Evolutionary conservation across 30 jellyfish, hydroid and myxozoan genomes (phyloP), one percentile per base, ranked within the genome.

Genomic region (Aurelia sp.): DNA sequence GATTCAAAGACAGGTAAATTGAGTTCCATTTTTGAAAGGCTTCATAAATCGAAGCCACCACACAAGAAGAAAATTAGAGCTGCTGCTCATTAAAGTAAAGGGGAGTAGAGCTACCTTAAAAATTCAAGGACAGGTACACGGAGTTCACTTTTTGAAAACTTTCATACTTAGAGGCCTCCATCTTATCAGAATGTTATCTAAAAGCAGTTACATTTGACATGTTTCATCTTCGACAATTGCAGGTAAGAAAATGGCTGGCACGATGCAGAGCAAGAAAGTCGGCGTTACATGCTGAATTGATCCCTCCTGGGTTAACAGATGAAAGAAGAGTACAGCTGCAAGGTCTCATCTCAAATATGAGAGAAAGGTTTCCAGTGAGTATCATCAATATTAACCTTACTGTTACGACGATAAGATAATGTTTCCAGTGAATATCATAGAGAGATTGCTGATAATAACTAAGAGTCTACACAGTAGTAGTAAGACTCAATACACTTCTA

Each of bases 161-260:
- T 61, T n/a, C 3, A 61, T 61, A 24, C 33, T 2, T 27, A 1
- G 33, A 27, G 2, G 33, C 33, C 33, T 2, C 1, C 2, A 27
- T 27, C 33, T 27, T 27, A 27, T 27, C 5, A 13, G 40, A 64
- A 13, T 64, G 33, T 8, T 5, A 21, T 2, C 41, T 7, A 10
- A 21, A 16, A 64, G n/a, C 41, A 2, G 16, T 17, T 21, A 21
- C 38, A 64, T 64, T 64, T 38, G 75, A 13, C 33, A 61, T 9
- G 59, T 24, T 33, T 44, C 19, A 17, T 3, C 40, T 5, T 33
- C 13, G 51, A 53, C 27, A 10, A 12, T 77, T 30, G 41, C 12
- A 90, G 97, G 89, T 91, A 17, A 87, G 97, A 19, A 91, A 70
- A 61, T 91, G 97, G 97, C 82, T 91, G 57, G 92, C 91, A 58